A percentile compares a stretch with the other conserved stretches of the same genome.
Evolutionary conservation across 2,113 vertebrate species (phyloP).

Genomic region (Oryzias melastigma): DNA sequence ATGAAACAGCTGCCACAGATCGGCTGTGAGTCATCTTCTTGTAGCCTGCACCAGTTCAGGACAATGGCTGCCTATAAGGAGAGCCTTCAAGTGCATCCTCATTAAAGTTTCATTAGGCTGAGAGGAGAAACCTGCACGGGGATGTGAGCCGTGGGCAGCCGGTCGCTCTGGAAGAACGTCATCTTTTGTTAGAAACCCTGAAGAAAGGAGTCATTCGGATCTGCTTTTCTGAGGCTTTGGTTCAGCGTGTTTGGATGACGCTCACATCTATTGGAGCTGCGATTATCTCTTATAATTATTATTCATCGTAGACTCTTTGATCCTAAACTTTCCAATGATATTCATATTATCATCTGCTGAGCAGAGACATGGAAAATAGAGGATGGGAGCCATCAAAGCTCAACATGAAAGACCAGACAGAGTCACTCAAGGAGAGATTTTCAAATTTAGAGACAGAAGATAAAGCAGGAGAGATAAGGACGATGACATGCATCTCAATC

Average conservation of each 20-base stretch:
- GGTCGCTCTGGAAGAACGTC: too few relatives aligned
- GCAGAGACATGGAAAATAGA: neutral
- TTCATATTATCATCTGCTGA: constrained; percentile 21
- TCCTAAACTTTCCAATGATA: constrained; percentile 34
- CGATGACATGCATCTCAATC: too few relatives aligned
- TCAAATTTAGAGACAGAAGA: neutral
- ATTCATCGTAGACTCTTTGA: constrained; percentile 56
- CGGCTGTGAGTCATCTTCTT: too few relatives aligned
- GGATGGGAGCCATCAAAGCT: constrained; percentile 4
- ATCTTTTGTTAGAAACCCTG: too few relatives aligned
- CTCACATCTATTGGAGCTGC: constrained; percentile 29
- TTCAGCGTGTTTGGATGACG: constrained; percentile 4
- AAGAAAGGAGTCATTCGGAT: too few relatives aligned
- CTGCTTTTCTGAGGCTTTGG: neutral
- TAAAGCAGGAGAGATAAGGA: neutral
- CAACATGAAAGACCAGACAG: constrained; percentile 5
- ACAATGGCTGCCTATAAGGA: too few relatives aligned
- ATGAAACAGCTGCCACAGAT: too few relatives aligned
- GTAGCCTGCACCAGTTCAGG: too few relatives aligned
- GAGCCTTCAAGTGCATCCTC: too few relatives aligned
- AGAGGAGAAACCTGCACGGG: too few relatives aligned
- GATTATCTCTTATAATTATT: constrained; percentile 51
- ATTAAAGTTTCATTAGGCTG: too few relatives aligned
- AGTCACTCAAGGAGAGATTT: neutral
- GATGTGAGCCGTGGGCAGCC: too few relatives aligned